Base-by-base conservation (phyloP, 2,888 invertebrate genomes). In the Steinernema carpocapsae region DNA sequence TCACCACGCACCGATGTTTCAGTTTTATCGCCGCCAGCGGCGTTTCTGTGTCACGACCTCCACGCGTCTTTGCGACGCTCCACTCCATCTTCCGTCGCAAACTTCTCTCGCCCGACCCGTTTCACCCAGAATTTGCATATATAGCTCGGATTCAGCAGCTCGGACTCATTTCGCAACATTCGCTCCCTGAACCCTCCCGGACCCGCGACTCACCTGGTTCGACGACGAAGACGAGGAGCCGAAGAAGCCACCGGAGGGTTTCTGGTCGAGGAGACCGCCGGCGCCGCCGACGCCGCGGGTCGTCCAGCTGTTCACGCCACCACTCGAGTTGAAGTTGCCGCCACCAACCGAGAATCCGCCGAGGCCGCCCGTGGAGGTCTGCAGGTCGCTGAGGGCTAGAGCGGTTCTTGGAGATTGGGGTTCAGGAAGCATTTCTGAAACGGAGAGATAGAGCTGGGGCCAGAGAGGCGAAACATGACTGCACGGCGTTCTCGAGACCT, bases 371-470 rank as follows among this genome's bases (percentile, higher is more conserved):
- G 83, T 82, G 74, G 84, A 81, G 10, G 81, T 81, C 75, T 84
- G 86, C n/a, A 86, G 79, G 73, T 86, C 86, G 78, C 84, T 84
- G 59, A 86, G 82, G 74, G 86, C 86, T 59, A 86, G 79, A 46
- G 85, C 86, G 64, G 85, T 85, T 72, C 86, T 86, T 71, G 86
- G 86, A 14, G 85, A 86, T 78, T 85, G 86, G 56, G 83, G 82
- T 74, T 86, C 85, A 51, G 86, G 86, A 74, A 86, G 83, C 84
- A 86, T 86, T 17, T 24, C 46, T 71, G 46, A 71, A 71, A 48
- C 19, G 37, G 22, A n/a, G 10, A 10, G 46, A 43, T 10, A 43
- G 3, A 24, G 29, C 2, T 6, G 10, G 37, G 37, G 4, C 37
- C 4, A 37, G 10, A 37, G 37, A 37, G 37, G 4, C 37, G 10